Percentiles rank a stretch among this genome's conserved stretches.
Conservation (phyloP, 1,140 invertebrate species). For the Meloidogyne floridensis region DNA sequence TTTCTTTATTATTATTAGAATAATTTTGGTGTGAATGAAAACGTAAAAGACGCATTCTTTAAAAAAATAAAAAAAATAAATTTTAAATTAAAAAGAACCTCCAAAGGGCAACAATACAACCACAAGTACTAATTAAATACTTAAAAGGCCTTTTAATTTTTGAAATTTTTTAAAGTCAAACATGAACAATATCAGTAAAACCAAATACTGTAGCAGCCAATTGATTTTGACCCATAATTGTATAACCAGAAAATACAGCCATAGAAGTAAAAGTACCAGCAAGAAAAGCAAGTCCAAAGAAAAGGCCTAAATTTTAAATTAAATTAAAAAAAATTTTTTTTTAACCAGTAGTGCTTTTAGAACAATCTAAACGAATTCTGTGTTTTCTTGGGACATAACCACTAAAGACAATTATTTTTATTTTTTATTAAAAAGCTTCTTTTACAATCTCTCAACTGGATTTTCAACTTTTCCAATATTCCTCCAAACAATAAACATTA, state of each 20-base stretch:
- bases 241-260: constrained; percentile 63
- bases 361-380: constrained; percentile 63
- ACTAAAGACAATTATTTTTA: neutral
- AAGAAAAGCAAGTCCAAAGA: constrained; percentile 60
- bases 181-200: constrained; percentile 60
- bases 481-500: constrained; percentile 96
- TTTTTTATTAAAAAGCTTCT: neutral
- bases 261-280: constrained; percentile 64
- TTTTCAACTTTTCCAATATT: constrained; percentile 72
- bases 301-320: constrained; percentile 42
- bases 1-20: neutral
- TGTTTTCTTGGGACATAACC: constrained; percentile 52
- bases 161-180: constrained; percentile 17
- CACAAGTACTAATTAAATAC: constrained; percentile 53
- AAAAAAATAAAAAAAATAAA: neutral
- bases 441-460: constrained; percentile 36
- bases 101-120: constrained; percentile 56
- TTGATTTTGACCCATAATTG: constrained; percentile 46
- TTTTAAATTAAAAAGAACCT: constrained; percentile 11
- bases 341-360: constrained; percentile 42
- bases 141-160: constrained; percentile 14
- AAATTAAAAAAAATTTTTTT: neutral
- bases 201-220: constrained; percentile 59
- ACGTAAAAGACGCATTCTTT: constrained; percentile 54
- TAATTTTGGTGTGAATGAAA: constrained; percentile 42